Evolutionary conservation across 2,797 vertebrate species (phyloP).

Genomic region (Danionella dracula): DNA sequence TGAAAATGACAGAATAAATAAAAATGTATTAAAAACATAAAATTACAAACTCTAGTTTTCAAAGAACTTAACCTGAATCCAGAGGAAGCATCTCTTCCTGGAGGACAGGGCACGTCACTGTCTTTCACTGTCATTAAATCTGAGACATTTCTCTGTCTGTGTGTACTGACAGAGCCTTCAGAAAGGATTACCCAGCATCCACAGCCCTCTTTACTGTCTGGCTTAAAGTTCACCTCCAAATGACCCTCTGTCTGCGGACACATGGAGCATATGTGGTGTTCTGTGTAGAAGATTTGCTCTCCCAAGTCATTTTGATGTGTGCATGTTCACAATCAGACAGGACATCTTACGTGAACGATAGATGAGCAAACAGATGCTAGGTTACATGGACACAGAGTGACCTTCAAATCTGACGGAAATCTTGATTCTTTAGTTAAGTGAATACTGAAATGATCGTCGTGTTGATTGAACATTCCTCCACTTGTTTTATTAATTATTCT

Average conservation of each 20-base stretch:
- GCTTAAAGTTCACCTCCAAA: constrained; percentile 9
- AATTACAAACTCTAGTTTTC: too few species aligned
- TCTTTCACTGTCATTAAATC: background rate
- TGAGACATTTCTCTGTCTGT: background rate
- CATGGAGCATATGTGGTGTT: background rate
- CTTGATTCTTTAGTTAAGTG: too few species aligned
- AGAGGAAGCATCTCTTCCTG: background rate
- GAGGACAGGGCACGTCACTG: constrained; percentile 4
- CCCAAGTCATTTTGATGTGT: background rate
- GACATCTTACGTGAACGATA: constrained; percentile 29
- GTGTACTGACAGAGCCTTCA: background rate
- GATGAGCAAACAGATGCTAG: constrained; percentile 43
- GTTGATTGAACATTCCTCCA: background rate
- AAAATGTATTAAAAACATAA: too few species aligned
- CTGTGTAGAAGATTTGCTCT: background rate
- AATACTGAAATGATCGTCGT: too few species aligned
- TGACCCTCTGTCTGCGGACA: background rate
- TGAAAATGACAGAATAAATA: too few species aligned
- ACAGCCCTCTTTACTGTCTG: constrained; percentile 11
- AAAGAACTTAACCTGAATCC: too few species aligned
- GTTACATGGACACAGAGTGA: constrained; percentile 22
- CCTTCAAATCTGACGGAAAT: constrained; percentile 35
- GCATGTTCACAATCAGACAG: background rate
- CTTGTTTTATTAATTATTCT: background rate
- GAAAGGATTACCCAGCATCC: constrained; percentile 18